phyloP scores from a whole-genome alignment of 2,113 vertebrate species.

The Rhinolophus ferrumequinum region DNA sequence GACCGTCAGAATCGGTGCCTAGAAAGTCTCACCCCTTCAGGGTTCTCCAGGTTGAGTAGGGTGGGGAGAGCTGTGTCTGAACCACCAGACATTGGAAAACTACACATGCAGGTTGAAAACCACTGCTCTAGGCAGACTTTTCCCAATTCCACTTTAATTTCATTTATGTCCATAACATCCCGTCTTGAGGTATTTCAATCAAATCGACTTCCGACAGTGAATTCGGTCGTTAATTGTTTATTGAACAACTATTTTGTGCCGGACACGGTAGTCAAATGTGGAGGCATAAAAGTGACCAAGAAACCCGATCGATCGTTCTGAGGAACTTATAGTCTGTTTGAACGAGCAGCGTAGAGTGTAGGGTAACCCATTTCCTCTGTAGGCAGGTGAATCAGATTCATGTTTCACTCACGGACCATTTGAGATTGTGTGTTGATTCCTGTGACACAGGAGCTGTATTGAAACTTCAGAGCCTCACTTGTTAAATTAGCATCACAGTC shows the following conservation, averaged over 20 bases:
- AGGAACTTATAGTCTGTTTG: neutral
- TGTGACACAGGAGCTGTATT: neutral
- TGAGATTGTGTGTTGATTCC: neutral
- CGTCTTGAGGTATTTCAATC: neutral
- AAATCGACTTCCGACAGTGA: neutral
- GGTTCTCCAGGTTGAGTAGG: no score
- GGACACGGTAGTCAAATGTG: neutral
- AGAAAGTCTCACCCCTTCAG: neutral
- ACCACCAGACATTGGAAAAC: neutral
- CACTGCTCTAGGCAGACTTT: neutral
- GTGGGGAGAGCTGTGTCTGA: neutral
- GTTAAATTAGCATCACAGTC: neutral
- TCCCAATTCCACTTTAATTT: neutral
- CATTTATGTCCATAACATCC: neutral
- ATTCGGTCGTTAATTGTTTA: neutral
- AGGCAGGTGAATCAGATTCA: neutral
- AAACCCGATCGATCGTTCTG: neutral
- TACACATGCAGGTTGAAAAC: neutral
- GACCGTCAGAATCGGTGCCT: neutral
- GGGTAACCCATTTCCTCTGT: neutral
- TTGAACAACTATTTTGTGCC: neutral
- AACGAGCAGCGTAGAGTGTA: neutral
- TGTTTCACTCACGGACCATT: neutral
- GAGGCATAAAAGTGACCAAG: neutral
- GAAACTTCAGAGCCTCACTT: neutral